phyloP scores from a whole-genome alignment of 2,113 vertebrate species.

The Tichodroma muraria region DNA sequence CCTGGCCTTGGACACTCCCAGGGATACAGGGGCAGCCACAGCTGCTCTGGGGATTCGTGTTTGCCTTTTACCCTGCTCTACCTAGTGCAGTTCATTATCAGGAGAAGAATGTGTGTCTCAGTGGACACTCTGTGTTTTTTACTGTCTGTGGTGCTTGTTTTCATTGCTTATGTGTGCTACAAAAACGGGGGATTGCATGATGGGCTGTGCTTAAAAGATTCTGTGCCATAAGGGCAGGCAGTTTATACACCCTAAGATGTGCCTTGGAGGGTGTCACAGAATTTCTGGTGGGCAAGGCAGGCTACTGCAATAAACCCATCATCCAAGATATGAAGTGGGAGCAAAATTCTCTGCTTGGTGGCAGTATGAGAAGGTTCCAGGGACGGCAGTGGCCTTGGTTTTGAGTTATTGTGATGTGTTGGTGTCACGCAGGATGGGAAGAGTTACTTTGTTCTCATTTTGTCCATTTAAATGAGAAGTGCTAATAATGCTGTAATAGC shows the following conservation, averaged over 20 bases:
- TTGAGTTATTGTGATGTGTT: neutral
- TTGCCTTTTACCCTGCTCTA: neutral
- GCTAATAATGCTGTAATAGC: neutral
- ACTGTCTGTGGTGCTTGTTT: neutral
- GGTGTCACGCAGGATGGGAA: neutral
- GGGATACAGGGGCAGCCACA: no score
- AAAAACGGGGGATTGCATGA: neutral
- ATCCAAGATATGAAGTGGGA: neutral
- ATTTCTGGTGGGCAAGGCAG: neutral
- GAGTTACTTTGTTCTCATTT: neutral
- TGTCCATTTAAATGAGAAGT: neutral
- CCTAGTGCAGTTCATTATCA: neutral
- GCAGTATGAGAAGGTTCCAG: neutral
- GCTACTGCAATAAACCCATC: neutral
- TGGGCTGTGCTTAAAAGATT: neutral
- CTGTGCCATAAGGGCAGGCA: neutral
- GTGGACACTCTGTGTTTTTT: no score
- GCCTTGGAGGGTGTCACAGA: neutral
- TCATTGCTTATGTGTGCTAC: neutral
- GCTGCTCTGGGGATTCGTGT: neutral
- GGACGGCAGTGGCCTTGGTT: no score
- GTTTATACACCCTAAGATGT: neutral
- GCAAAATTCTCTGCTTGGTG: neutral
- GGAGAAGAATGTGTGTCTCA: neutral
- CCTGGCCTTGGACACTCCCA: neutral